Conservation (phyloP, 2,113 vertebrate genomes). For the Corythaeola cristata region DNA sequence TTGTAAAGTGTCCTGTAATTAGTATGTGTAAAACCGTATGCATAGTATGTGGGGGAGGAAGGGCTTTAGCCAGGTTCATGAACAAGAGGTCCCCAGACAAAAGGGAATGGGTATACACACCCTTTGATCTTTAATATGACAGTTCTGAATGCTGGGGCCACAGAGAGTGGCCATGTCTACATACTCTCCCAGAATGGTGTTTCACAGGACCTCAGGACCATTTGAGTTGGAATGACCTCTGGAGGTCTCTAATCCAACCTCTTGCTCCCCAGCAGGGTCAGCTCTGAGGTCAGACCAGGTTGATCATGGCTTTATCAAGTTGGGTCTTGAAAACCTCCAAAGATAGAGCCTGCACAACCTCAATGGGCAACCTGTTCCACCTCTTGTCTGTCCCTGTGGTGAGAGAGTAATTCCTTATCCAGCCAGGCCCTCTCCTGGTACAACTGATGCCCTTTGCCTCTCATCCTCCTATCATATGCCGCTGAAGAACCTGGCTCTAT, state of each 20-base stretch:
- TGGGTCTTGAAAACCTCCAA: neutral
- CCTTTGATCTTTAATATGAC: neutral
- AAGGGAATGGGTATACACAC: neutral
- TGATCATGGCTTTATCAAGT: neutral
- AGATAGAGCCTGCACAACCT: neutral
- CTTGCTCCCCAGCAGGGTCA: neutral
- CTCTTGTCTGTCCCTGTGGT: neutral
- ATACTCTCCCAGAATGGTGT: neutral
- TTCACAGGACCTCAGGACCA: neutral
- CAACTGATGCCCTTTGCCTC: neutral
- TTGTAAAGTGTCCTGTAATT: neutral
- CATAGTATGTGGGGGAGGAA: neutral
- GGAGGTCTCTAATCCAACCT: neutral
- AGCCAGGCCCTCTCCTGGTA: neutral
- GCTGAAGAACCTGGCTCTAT: neutral
- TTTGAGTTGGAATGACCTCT: neutral
- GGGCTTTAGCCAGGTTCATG: neutral
- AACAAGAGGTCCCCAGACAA: neutral
- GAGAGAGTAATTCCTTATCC: neutral
- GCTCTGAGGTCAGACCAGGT: neutral
- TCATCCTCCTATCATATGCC: fast-evolving
- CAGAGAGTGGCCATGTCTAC: neutral
- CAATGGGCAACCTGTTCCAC: neutral
- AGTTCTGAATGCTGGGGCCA: neutral
- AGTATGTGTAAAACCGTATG: neutral